These are phyloP conservation scores for Therioaphis trifolii DNA, from an alignment of 2,888 invertebrate genomes.

Conservation along the genomic window DNA sequence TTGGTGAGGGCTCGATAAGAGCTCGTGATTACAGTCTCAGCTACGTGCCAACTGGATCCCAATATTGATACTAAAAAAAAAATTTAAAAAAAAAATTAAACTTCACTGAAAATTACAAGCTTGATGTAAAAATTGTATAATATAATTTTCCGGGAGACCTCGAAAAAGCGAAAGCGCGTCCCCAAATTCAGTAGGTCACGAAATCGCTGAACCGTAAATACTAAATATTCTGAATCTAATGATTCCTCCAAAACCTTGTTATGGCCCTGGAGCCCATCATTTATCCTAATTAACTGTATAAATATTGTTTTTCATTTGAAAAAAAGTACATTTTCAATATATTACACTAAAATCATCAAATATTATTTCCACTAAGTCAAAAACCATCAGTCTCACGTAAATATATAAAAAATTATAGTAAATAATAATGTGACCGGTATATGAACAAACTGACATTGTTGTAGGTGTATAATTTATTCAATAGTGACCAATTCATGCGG, in stretches of 20 bases:
- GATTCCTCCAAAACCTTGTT: conserved; percentile 41
- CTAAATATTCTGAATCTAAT: neutral
- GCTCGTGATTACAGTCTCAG: conserved; percentile 82
- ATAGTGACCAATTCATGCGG: conserved; percentile 21
- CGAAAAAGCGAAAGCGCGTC: conserved; percentile 59
- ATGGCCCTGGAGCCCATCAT: conserved; percentile 53
- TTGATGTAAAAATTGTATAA: conserved; percentile 10
- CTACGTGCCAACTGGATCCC: conserved; percentile 95
- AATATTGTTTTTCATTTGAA: neutral
- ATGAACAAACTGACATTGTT: too few relatives aligned
- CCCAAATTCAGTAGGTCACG: conserved; percentile 35
- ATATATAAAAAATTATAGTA: too few relatives aligned
- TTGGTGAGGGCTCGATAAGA: conserved; percentile 91
- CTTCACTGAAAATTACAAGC: neutral
- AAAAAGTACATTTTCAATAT: too few relatives aligned
- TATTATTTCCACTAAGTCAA: too few relatives aligned
- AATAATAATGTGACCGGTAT: too few relatives aligned
- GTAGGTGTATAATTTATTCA: neutral
- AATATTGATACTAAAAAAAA: conserved; percentile 81
- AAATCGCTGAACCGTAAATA: conserved; percentile 41
- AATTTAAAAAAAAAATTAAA: neutral
- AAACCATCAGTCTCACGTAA: too few relatives aligned
- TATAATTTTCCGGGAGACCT: conserved; percentile 51
- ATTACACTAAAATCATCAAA: too few relatives aligned
- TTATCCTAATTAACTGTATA: conserved; percentile 43